phyloP scores from a whole-genome alignment of 2,888 invertebrate genomes.

The Lymantria dispar region DNA sequence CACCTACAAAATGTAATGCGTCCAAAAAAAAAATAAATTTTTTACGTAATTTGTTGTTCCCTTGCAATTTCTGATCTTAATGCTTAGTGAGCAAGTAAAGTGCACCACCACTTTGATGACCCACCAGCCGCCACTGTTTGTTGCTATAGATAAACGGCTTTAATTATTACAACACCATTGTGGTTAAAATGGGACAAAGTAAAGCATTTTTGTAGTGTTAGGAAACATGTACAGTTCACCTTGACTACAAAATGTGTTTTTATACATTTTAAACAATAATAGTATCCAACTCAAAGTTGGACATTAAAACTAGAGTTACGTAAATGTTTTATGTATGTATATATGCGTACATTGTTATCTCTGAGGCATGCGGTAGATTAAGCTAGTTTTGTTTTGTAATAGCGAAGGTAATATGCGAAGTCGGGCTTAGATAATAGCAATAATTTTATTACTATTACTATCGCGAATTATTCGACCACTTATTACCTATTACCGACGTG shows the following conservation, averaged over 20 bases:
- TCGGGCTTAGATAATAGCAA: not conserved
- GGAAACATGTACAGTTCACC: not conserved
- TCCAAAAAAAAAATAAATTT: no score
- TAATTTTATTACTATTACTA: no score
- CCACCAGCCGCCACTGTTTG: no score
- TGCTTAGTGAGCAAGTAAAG: no score
- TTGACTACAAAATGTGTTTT: not conserved
- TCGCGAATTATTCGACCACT: no score
- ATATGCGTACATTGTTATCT: constrained; percentile 3
- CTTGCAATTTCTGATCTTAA: no score
- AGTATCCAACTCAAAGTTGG: not conserved
- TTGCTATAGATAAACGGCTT: not conserved
- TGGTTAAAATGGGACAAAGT: not conserved
- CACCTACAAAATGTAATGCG: no score
- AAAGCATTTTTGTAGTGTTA: not conserved
- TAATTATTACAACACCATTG: not conserved
- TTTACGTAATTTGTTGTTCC: no score
- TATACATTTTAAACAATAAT: not conserved
- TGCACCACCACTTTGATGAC: no score
- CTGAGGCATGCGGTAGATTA: constrained; percentile 3
- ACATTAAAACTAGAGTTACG: not conserved
- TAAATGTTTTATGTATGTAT: not conserved
- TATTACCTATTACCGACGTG: no score
- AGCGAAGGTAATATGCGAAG: not conserved
- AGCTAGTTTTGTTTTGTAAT: constrained; percentile 5